phyloP scores from a whole-genome alignment of 2,797 vertebrate species.

The Malurus leucopterus region DNA sequence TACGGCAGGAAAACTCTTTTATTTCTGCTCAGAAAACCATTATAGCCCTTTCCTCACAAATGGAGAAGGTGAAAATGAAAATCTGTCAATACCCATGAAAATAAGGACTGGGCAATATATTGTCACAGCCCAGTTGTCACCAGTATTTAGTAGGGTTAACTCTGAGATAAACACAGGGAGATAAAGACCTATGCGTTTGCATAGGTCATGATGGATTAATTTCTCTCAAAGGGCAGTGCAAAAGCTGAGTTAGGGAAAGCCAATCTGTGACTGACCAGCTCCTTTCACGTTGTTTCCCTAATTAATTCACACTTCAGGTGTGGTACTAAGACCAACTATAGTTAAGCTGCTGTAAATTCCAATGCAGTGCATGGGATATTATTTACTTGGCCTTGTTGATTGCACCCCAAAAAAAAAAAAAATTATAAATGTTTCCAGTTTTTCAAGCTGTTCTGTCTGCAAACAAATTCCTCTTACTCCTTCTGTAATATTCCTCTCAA shows the following conservation, averaged over 20 bases:
- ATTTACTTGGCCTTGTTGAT: background rate
- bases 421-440: background rate
- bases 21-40: background rate
- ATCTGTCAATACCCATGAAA: background rate
- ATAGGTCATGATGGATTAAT: background rate
- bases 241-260: background rate
- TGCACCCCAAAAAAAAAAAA: background rate
- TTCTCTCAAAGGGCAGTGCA: background rate
- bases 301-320: background rate
- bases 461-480: background rate
- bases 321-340: background rate
- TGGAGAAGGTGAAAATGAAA: background rate
- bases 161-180: background rate
- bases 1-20: background rate
- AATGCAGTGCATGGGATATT: background rate
- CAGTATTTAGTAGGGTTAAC: background rate
- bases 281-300: background rate
- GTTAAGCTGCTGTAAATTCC: background rate
- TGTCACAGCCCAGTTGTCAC: background rate
- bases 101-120: background rate
- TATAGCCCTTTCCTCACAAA: background rate
- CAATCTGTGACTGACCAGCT: background rate
- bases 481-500: background rate
- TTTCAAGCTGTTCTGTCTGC: background rate
- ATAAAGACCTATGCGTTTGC: background rate